Evolutionary conservation across 2,113 vertebrate species (phyloP).

Genomic region (Ciconia maguari): DNA sequence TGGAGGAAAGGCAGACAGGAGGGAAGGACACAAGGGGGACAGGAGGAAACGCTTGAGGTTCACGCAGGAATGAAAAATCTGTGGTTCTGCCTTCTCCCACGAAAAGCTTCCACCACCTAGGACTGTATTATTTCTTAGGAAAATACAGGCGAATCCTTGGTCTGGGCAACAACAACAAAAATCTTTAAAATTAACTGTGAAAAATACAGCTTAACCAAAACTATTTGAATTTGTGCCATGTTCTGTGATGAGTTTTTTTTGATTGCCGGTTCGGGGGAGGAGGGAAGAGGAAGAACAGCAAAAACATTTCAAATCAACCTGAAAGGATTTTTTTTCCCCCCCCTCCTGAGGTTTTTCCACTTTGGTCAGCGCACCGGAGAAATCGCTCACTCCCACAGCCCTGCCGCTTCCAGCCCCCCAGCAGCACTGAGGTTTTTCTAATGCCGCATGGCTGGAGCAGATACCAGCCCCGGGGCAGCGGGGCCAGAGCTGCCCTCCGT

Average conservation of each 20-base stretch:
- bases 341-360: background rate
- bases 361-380: rapidly evolving
- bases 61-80: background rate
- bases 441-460: background rate
- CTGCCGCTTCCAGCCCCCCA: background rate
- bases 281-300: background rate
- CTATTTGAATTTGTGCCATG: background rate
- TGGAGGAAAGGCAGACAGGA: background rate
- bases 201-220: conserved; percentile 17
- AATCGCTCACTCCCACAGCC: background rate
- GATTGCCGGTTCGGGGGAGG: background rate
- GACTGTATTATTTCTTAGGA: background rate
- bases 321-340: background rate
- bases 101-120: background rate
- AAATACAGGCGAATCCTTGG: background rate
- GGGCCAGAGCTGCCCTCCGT: background rate
- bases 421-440: background rate
- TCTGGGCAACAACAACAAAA: background rate
- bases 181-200: background rate
- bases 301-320: background rate
- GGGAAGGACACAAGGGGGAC: background rate
- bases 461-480: rapidly evolving
- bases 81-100: background rate
- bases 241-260: background rate
- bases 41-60: background rate